Evolutionary conservation across 2,113 vertebrate genomes (phyloP).

Genomic region (Calypte anna): DNA sequence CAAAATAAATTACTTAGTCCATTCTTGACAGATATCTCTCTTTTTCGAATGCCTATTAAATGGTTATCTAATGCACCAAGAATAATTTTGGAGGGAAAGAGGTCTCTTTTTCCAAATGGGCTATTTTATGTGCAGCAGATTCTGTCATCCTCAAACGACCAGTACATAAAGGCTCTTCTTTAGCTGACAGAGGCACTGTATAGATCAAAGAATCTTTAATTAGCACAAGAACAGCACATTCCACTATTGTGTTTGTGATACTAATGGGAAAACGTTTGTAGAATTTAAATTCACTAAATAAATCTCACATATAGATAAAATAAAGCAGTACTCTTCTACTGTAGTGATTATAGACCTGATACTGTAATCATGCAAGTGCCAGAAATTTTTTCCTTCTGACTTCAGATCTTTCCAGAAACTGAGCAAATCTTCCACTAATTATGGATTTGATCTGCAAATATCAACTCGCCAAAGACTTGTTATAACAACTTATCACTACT

Average conservation of each 20-base stretch:
- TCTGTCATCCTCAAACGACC: neutral
- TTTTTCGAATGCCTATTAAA: neutral
- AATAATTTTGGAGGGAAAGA: neutral
- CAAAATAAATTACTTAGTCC: neutral
- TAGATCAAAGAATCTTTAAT: neutral
- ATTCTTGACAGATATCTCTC: neutral
- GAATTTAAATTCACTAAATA: neutral
- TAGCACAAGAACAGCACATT: neutral
- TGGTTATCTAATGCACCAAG: neutral
- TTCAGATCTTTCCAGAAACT: neutral
- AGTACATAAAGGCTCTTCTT: neutral
- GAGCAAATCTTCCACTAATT: neutral
- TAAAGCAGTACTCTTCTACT: neutral
- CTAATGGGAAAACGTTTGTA: neutral
- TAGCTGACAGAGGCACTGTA: neutral
- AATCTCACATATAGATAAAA: neutral
- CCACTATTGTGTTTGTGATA: neutral
- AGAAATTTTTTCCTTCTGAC: conserved; percentile 47
- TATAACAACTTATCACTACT: neutral
- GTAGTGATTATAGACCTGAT: neutral
- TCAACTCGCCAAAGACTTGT: neutral
- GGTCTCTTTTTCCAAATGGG: neutral
- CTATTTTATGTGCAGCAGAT: neutral
- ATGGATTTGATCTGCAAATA: neutral
- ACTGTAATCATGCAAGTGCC: neutral